Conservation (phyloP, 64 coral and sea anemone species). For the Catalaphyllia jardinei region DNA sequence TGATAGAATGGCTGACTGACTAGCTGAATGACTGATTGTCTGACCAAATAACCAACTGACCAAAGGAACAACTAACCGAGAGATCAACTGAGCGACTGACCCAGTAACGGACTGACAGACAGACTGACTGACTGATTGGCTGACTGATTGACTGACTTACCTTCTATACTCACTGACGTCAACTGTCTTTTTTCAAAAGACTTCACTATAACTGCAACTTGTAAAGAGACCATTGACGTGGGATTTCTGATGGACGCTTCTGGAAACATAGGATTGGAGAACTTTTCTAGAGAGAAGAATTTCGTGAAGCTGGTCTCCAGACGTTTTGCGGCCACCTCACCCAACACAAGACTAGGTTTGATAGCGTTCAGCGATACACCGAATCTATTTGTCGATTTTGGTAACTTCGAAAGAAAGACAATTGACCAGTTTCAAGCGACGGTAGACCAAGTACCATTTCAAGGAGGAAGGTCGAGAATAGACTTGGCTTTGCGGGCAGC, state of each 20-base stretch:
- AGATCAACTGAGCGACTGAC: too few relatives aligned
- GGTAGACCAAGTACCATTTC: slow-evolving; percentile 60
- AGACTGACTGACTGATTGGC: not conserved
- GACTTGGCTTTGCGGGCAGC: slow-evolving; percentile 67
- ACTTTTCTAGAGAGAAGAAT: slow-evolving; percentile 74
- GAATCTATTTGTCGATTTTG: slow-evolving; percentile 61
- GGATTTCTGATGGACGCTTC: slow-evolving; percentile 86
- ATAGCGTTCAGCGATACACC: slow-evolving; percentile 80
- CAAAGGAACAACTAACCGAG: too few relatives aligned
- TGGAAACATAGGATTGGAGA: slow-evolving; percentile 65
- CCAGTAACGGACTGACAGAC: too few relatives aligned
- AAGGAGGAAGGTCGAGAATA: slow-evolving; percentile 75
- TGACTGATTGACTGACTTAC: not conserved
- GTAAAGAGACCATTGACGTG: slow-evolving; percentile 70
- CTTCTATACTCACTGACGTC: too few relatives aligned
- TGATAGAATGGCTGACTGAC: not conserved
- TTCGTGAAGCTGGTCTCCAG: slow-evolving; percentile 82
- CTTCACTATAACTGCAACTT: slow-evolving; percentile 63
- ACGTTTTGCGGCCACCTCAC: slow-evolving; percentile 54
- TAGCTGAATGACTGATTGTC: not conserved
- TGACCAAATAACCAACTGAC: too few relatives aligned
- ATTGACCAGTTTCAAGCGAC: slow-evolving; percentile 53
- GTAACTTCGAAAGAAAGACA: slow-evolving; percentile 54
- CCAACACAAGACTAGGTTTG: slow-evolving; percentile 71
- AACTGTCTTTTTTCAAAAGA: slow-evolving; percentile 30